Percentiles rank a stretch among this genome's conserved stretches.
Conservation (phyloP, 1,140 invertebrate species). For the Catajapyx aquilonaris region DNA sequence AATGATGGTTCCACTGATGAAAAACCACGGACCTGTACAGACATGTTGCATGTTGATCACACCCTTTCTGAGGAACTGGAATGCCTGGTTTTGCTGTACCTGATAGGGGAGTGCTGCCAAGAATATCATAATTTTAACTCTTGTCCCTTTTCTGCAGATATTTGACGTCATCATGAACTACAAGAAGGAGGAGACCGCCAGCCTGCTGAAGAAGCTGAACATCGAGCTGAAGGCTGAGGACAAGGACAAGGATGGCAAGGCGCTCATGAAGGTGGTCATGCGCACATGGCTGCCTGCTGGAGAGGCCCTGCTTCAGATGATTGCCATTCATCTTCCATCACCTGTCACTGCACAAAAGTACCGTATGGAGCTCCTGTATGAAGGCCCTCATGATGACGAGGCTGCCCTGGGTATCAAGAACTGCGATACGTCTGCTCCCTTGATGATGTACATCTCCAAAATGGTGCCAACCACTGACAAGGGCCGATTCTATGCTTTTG, state of each 20-base stretch:
- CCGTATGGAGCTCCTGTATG: slow-evolving; percentile 97
- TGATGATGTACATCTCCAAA: slow-evolving; percentile 99
- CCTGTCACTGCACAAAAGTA: slow-evolving; percentile 98
- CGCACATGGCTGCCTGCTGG: slow-evolving; percentile 97
- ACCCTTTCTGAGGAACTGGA: no score
- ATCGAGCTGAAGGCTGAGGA: slow-evolving; percentile 88
- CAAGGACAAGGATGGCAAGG: slow-evolving; percentile 86
- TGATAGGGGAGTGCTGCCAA: not conserved
- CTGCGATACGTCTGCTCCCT: slow-evolving; percentile 86
- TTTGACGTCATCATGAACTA: slow-evolving; percentile 97
- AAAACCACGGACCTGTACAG: no score
- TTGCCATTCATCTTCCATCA: slow-evolving; percentile 96
- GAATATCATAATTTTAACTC: slow-evolving; percentile 1
- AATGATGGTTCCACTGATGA: no score
- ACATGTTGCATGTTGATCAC: no score
- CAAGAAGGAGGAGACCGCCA: slow-evolving; percentile 83
- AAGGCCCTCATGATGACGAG: slow-evolving; percentile 93
- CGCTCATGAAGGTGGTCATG: slow-evolving; percentile 87
- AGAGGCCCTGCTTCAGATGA: slow-evolving; percentile 99
- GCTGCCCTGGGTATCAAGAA: slow-evolving; percentile 78
- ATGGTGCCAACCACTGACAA: slow-evolving; percentile 99
- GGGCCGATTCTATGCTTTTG: slow-evolving; percentile 99
- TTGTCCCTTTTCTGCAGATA: slow-evolving; percentile 27
- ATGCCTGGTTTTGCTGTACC: not conserved
- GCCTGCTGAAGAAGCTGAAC: slow-evolving; percentile 67